These are phyloP conservation scores for Lithodes maja DNA, from an alignment of 2,888 invertebrate species.

Conservation along the genomic window DNA sequence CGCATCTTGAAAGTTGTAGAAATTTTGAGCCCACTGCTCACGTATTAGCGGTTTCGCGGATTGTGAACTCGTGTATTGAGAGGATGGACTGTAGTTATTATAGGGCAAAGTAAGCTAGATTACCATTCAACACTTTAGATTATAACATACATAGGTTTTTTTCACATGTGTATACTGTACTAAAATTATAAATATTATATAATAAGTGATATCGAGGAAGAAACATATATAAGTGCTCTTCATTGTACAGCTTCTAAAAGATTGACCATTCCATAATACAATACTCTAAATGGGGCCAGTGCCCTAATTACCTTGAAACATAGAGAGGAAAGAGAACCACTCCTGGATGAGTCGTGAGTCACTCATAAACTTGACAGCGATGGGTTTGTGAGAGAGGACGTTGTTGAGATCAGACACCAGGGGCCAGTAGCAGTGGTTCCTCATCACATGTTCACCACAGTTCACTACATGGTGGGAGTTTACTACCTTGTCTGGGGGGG, in stretches of 20 bases:
- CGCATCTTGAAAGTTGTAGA: neutral
- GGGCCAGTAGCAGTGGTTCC: slow-evolving; percentile 99
- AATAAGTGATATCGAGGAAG: no score
- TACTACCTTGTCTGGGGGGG: slow-evolving; percentile 60
- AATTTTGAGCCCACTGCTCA: no score
- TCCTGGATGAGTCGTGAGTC: slow-evolving; percentile 92
- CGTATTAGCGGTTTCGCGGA: no score
- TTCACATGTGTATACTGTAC: neutral
- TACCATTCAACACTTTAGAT: no score
- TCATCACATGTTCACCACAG: slow-evolving; percentile 93
- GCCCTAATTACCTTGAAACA: slow-evolving; percentile 90
- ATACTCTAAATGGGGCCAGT: no score
- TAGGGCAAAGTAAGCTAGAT: no score
- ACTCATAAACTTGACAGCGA: slow-evolving; percentile 91
- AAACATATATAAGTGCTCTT: no score
- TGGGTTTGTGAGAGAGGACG: slow-evolving; percentile 92
- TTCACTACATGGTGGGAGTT: slow-evolving; percentile 95
- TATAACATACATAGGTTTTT: no score
- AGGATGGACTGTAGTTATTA: neutral
- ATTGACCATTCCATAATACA: no score
- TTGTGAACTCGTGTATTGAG: neutral
- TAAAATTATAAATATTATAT: neutral
- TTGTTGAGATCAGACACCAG: slow-evolving; percentile 97
- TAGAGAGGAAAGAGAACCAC: slow-evolving; percentile 96
- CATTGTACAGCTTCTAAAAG: no score